Evolutionary conservation across 2,113 vertebrate species (phyloP).

Genomic region (Meriones unguiculatus): DNA sequence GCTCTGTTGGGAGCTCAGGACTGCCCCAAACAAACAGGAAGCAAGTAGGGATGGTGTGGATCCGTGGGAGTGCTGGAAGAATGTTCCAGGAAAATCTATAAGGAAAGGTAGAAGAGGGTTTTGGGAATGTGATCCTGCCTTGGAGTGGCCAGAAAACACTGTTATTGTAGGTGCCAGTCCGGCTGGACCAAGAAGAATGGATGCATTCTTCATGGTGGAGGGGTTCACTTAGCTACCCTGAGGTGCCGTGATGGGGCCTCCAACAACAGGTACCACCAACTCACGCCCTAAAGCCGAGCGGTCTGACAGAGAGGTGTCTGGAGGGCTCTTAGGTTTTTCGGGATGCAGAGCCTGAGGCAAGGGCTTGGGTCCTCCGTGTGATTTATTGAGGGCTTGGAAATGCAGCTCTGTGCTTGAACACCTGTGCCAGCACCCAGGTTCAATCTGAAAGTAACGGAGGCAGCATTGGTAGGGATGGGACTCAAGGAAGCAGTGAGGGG

Average conservation of each 20-base stretch:
- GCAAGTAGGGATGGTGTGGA: neutral
- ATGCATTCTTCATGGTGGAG: rapidly evolving
- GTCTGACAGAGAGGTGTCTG: rapidly evolving
- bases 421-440: neutral
- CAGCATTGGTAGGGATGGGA: rapidly evolving
- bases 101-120: neutral
- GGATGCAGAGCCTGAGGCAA: neutral
- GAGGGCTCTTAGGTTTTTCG: neutral
- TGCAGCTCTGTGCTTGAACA: too few relatives aligned
- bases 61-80: neutral
- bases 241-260: rapidly evolving
- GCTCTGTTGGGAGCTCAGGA: neutral
- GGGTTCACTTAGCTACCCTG: neutral
- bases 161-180: rapidly evolving
- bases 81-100: neutral
- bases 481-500: neutral
- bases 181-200: neutral
- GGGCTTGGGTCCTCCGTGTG: neutral
- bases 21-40: rapidly evolving
- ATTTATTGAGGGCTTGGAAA: neutral
- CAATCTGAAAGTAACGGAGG: neutral
- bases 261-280: rapidly evolving
- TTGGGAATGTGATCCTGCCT: neutral
- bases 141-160: neutral
- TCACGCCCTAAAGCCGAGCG: neutral